Conservation (phyloP, 2,113 vertebrate species). For the Sceloporus undulatus region DNA sequence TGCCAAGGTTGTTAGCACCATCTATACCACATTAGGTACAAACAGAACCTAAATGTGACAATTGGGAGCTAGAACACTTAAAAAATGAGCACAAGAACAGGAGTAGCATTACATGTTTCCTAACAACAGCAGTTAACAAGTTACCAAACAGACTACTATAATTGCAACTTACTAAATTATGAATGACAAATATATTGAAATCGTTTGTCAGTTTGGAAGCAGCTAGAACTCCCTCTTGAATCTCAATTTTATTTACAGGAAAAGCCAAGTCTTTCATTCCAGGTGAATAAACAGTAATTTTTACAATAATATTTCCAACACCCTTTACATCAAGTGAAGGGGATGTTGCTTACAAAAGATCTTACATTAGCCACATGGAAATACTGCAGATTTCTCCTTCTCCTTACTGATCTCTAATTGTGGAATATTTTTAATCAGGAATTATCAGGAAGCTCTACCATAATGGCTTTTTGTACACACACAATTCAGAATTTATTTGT, state of each 20-base stretch:
- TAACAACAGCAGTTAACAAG: background rate
- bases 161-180: conserved; percentile 23
- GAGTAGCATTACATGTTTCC: background rate
- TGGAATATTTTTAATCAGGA: background rate
- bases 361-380: too few relatives aligned
- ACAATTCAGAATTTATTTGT: background rate
- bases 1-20: background rate
- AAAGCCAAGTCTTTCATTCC: background rate
- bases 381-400: too few relatives aligned
- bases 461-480: background rate
- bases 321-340: rapidly evolving
- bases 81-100: background rate
- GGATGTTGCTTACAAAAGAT: rapidly evolving
- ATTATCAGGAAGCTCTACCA: background rate
- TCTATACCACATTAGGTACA: background rate
- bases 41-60: background rate
- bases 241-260: background rate
- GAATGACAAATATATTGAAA: conserved; percentile 14
- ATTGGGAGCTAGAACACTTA: background rate
- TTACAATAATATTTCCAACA: background rate
- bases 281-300: background rate
- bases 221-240: conserved; percentile 10
- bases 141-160: background rate
- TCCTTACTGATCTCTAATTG: background rate
- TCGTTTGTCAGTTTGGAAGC: conserved; percentile 13